Evolutionary conservation across 1,140 invertebrate species (phyloP).

Genomic region (Cryptotermes secundus): DNA sequence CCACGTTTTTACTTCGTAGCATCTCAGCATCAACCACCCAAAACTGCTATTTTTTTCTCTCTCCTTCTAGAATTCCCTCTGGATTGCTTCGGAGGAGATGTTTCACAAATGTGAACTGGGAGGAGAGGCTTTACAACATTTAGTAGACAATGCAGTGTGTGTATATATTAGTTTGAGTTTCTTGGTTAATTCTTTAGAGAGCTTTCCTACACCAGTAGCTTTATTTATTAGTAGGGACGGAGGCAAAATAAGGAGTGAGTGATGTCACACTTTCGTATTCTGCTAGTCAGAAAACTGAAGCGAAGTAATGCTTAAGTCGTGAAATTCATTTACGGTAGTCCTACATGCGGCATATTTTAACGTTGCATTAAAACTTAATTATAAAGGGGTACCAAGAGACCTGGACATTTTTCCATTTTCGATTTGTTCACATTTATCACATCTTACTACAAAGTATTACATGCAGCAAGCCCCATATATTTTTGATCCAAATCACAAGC

Average conservation of each 20-base stretch:
- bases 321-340: no score
- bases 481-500: no score
- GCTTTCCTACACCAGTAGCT: background rate
- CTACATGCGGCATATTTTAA: no score
- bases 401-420: no score
- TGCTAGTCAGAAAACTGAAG: background rate
- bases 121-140: background rate
- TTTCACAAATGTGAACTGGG: background rate
- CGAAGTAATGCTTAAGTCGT: background rate
- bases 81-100: background rate
- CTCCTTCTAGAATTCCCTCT: background rate
- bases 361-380: no score
- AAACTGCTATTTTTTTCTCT: slow-evolving; percentile 26
- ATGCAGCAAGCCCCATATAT: no score
- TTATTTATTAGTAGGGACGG: background rate
- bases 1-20: slow-evolving; percentile 6
- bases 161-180: background rate
- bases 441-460: no score
- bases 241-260: background rate
- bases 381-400: no score
- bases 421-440: no score
- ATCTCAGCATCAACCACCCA: background rate
- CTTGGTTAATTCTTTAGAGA: background rate
- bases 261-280: background rate
- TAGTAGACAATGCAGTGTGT: background rate